Evolutionary conservation across 2,113 vertebrate genomes (phyloP).

Genomic region (Sylvietta virens): DNA sequence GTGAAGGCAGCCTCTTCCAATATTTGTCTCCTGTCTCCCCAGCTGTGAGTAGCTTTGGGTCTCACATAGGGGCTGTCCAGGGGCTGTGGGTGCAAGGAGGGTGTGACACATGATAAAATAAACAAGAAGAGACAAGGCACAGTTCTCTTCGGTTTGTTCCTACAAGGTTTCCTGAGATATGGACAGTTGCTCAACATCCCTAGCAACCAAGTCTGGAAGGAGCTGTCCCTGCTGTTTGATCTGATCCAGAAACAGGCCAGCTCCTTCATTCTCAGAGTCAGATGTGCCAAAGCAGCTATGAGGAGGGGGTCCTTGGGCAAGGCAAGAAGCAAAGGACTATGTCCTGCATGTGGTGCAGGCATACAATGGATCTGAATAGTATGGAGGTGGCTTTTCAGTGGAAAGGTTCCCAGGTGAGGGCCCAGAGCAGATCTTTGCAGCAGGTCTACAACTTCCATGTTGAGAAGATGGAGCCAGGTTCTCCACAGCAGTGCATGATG

Average conservation of each 20-base stretch:
- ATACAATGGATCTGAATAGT: not conserved
- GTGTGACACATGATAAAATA: not conserved
- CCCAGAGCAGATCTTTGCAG: not conserved
- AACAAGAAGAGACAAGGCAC: not conserved
- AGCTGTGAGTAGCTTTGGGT: not conserved
- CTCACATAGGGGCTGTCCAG: not conserved
- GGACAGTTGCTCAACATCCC: not conserved
- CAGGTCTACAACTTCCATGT: not conserved
- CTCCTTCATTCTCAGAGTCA: not conserved
- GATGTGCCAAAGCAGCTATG: not conserved
- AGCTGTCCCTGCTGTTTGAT: not conserved
- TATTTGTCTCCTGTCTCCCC: not conserved
- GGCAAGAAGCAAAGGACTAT: not conserved
- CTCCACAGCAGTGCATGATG: not conserved
- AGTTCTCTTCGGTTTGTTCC: not conserved
- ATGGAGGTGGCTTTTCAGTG: not conserved
- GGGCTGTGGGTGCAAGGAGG: not conserved
- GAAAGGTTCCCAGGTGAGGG: not conserved
- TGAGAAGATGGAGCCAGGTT: not conserved
- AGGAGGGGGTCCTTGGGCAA: not conserved
- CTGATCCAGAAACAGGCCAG: not conserved
- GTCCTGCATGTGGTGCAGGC: not conserved
- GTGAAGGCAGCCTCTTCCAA: not conserved
- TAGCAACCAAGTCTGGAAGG: not conserved
- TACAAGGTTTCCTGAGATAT: not conserved